Conservation (phyloP, 1,140 invertebrate genomes). For the Neoseiulus cucumeris region DNA sequence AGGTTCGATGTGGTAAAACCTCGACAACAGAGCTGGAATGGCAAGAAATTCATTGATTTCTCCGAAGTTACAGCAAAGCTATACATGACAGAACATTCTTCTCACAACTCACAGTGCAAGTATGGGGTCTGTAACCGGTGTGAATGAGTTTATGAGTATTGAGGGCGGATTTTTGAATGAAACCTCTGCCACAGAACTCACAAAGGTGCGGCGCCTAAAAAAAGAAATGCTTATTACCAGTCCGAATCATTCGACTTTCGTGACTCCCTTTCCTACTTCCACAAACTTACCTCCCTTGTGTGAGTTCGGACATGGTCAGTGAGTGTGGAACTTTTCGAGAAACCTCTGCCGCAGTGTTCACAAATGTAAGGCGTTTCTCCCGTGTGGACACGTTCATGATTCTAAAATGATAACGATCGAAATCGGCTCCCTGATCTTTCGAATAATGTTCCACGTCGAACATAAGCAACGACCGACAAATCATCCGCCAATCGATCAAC, state of each 20-base stretch:
- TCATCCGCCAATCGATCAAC: too few relatives aligned
- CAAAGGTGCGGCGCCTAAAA: constrained; percentile 12
- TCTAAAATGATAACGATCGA: too few relatives aligned
- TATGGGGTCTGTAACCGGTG: constrained; percentile 17
- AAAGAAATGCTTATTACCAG: neutral
- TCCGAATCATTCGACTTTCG: neutral
- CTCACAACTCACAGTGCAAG: constrained; percentile 14
- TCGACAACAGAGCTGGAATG: constrained; percentile 14
- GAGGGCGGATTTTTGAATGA: constrained; percentile 13
- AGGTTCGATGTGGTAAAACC: constrained; percentile 15
- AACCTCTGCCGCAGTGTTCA: constrained; percentile 16
- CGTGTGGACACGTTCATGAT: constrained; percentile 72
- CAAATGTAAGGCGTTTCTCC: constrained; percentile 29
- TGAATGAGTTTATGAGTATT: constrained; percentile 17
- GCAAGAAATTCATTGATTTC: constrained; percentile 6
- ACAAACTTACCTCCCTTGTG: neutral
- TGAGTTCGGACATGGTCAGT: constrained; percentile 3
- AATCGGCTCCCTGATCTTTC: too few relatives aligned
- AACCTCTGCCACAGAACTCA: constrained; percentile 12
- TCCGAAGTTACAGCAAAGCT: too few relatives aligned
- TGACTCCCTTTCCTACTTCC: neutral
- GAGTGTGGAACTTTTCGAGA: neutral
- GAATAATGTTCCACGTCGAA: too few relatives aligned
- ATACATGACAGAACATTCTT: too few relatives aligned
- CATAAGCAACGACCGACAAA: too few relatives aligned